Evolutionary conservation across 2,888 invertebrate genomes (phyloP), one percentile per base, ranked within the genome.

Genomic region (Xanthostigma xanthostigma): DNA sequence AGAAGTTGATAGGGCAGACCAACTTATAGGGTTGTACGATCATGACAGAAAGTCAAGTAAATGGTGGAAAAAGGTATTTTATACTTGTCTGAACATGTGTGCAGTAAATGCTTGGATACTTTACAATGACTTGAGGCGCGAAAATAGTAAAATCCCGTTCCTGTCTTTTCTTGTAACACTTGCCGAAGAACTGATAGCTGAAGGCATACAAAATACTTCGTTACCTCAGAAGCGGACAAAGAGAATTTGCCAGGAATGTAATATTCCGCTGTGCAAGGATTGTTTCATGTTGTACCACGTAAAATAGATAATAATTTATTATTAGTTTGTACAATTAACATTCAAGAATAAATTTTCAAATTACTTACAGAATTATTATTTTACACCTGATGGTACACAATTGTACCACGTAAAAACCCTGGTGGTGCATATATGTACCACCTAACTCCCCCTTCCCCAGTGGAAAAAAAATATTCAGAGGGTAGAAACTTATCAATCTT

Each of bases 1-100:
- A 38, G 51, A 49, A 13, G 53, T 51, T 33, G 53, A 51, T 36
- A 27, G 45, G 14, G 45, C 53, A 2, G 53, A 53, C 44, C 53
- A 53, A 36, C 17, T 51, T 12, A 14, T 42, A 9, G 51, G 47
- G 36, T 36, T 53, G 41, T 54, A 51, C 47, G 51, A 51, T 40
- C 44, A 51, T 44, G 48, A 48, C 44, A 43, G 50, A 27, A 51
- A 50, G 45, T 51, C 45, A 13, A 42, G 43, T 49, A 44, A 51
- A 17, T 17, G 17, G 17, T 17, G 48, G 51, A 49, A 45, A 42
- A 39, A 46, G 52, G 42, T 47, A 34, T 51, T 53, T 41, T 53
- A 44, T 35, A 17, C 17, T 17, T 17, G 17, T 4, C 17, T 17
- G 10, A 41, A n/a, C 35, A 45, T 48, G 42, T 44, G 10, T 45